Evolutionary conservation across 2,888 invertebrate species (phyloP).

Genomic region (Conomelus anceps): DNA sequence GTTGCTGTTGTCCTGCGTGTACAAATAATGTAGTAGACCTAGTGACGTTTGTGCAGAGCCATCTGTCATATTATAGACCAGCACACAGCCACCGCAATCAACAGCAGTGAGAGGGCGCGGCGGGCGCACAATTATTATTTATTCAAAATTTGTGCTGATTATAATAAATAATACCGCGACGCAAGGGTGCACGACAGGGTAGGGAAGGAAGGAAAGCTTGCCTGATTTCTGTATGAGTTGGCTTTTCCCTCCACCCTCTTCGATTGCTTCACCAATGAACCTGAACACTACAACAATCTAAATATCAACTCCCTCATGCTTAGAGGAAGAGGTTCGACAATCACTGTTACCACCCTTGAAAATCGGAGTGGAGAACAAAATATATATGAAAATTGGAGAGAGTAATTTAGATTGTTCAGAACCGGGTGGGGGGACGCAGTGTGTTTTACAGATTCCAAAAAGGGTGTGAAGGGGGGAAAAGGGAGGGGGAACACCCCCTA

Average conservation of each 20-base stretch:
- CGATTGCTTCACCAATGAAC: too few relatives aligned
- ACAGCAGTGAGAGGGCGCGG: background rate
- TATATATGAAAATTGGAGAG: background rate
- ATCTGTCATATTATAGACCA: background rate
- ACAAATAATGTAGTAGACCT: background rate
- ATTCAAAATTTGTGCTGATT: constrained; percentile 9
- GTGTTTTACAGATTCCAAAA: too few relatives aligned
- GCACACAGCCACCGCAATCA: background rate
- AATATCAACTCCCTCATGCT: background rate
- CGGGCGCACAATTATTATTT: background rate
- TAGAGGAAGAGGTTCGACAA: background rate
- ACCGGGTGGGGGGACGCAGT: background rate
- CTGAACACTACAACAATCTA: background rate
- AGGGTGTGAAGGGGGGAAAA: too few relatives aligned
- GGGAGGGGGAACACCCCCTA: background rate
- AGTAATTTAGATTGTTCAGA: background rate
- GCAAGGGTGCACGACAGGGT: background rate
- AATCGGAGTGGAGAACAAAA: background rate
- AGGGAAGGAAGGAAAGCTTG: background rate
- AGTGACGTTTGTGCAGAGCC: background rate
- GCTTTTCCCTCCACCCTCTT: background rate
- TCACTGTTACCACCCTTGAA: background rate
- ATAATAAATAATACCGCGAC: constrained; percentile 13
- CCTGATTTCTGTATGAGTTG: background rate
- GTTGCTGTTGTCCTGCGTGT: too few relatives aligned